Base-by-base conservation (phyloP, 1,140 invertebrate genomes). In the Drosophila asahinai region DNA sequence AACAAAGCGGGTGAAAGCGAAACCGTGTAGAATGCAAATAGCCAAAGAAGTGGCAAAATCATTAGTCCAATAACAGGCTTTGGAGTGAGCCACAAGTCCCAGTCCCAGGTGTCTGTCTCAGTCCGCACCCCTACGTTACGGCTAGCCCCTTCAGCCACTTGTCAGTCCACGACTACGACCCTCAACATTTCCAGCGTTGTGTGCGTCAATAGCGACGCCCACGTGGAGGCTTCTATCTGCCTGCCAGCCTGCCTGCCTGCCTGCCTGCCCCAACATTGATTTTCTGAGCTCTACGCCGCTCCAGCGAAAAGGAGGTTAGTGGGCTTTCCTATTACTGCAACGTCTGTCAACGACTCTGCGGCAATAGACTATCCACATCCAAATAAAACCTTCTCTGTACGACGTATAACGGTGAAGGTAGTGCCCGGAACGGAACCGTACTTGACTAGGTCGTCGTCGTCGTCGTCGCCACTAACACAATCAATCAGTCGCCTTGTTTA, bases 381-480 rank as follows among this genome's bases (percentile, higher is more conserved):
- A 48, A 11, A 72, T 60, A 17, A 22, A 25, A 14, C 19, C 5
- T 9, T 4, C 42, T n/a, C 27, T 27, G n/a, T 9, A 27, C 48
- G 15, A 14, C 60, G 43, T 68, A 73, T 59, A 80, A 60, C 63
- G 78, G 70, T 63, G 77, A 80, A 80, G 78, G 77, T 59, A 74
- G 55, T 60, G 70, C 68, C 47, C 49, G 54, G 54, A 60, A 72
- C 70, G 67, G 70, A 49, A 49, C 52, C 68, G 83, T 86, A 80
- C 80, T 86, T 80, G 80, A 83, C 80, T 87, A 60, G 80, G 83
- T 84, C 76, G 61, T 81, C 78, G 66, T 84, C 76, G 61, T 81
- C 78, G 66, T 59, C 72, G 49, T 73, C 62, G 55, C 47, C 49
- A 76, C 80, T 52, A 79, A 80, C 80, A 87, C 76, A 87, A 80